Percentiles rank a stretch among this genome's conserved stretches.
These are phyloP conservation scores for Papilio protenor DNA, from an alignment of 2,888 invertebrate species.

Conservation along the genomic window DNA sequence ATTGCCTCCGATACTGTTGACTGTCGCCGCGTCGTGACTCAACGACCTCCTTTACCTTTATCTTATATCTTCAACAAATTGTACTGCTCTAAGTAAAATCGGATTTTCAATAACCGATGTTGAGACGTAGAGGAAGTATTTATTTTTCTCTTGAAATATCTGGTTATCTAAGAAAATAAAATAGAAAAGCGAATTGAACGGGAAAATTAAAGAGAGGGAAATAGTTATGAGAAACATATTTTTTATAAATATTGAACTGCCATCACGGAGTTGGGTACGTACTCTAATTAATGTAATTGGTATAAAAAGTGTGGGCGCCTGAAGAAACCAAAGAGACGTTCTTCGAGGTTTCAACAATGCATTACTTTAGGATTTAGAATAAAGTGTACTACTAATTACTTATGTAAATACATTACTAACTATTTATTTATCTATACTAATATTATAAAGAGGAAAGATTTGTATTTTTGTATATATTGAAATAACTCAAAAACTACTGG, in stretches of 20 bases:
- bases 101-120: neutral
- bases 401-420: too few species aligned
- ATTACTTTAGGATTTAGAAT: neutral
- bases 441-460: too few species aligned
- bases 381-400: too few species aligned
- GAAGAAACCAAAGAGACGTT: neutral
- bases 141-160: neutral
- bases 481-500: too few species aligned
- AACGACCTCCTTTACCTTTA: slow-evolving; percentile 14
- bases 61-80: slow-evolving; percentile 15
- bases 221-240: too few species aligned
- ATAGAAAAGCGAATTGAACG: neutral
- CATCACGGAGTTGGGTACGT: neutral
- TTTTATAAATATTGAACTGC: too few species aligned
- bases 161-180: neutral
- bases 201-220: too few species aligned
- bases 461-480: too few species aligned
- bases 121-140: neutral
- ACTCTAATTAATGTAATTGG: too few species aligned
- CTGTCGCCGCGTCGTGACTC: neutral
- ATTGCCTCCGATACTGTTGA: slow-evolving; percentile 23
- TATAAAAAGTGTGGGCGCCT: neutral
- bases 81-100: slow-evolving; percentile 4
- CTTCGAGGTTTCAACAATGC: neutral
- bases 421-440: too few species aligned